These are phyloP conservation scores for Euclidia mi DNA, from an alignment of 2,888 invertebrate genomes.

Conservation along the genomic window DNA sequence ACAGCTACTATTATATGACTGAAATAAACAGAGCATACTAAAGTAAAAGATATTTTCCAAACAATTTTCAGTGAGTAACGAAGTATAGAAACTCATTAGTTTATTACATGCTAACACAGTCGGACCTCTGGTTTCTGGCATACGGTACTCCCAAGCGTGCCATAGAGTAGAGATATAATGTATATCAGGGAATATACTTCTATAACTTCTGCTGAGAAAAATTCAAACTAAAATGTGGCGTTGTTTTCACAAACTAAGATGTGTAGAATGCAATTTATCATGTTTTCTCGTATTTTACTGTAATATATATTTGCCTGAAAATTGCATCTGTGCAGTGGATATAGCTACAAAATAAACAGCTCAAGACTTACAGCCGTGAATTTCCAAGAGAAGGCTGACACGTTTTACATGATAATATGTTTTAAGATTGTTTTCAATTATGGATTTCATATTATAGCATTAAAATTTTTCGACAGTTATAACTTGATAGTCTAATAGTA, in stretches of 20 bases:
- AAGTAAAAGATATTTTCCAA: constrained; percentile 20
- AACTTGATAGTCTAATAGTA: too few relatives aligned
- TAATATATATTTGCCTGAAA: background rate
- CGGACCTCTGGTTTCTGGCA: constrained; percentile 38
- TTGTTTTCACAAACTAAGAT: background rate
- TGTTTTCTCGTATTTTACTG: background rate
- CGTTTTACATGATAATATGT: too few relatives aligned
- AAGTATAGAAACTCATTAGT: constrained; percentile 49
- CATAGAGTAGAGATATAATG: constrained; percentile 33
- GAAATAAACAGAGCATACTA: too few relatives aligned
- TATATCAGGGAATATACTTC: background rate
- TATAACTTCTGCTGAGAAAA: background rate
- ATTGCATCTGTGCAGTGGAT: background rate
- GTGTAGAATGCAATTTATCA: background rate
- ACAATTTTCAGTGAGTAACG: constrained; percentile 34
- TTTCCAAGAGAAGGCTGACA: too few relatives aligned
- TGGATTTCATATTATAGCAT: too few relatives aligned
- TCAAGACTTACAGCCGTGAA: too few relatives aligned
- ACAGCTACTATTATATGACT: too few relatives aligned
- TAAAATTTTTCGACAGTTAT: too few relatives aligned
- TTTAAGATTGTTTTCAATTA: too few relatives aligned
- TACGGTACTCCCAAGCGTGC: constrained; percentile 29
- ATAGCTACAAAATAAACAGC: too few relatives aligned
- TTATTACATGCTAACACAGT: constrained; percentile 41
- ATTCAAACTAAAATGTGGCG: background rate